Evolutionary conservation across 1,140 invertebrate genomes (phyloP).

Genomic region (Doryteuthis pealeii): DNA sequence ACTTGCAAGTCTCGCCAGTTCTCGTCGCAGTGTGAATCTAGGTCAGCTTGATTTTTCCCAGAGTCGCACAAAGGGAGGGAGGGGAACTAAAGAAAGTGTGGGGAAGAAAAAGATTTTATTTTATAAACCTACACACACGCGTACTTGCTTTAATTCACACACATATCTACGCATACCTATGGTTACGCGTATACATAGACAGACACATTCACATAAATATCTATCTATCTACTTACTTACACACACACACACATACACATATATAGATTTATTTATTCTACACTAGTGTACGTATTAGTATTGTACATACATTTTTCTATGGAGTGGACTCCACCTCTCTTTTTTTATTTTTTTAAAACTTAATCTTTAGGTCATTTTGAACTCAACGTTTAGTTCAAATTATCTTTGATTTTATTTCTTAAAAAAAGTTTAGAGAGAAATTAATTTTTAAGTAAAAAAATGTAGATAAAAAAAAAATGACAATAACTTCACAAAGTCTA

Average conservation of each 20-base stretch:
- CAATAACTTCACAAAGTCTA: no score
- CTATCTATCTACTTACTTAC: not conserved
- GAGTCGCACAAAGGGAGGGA: conserved; percentile 3
- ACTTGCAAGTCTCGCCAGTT: not conserved
- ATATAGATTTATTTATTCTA: not conserved
- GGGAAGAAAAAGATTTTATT: not conserved
- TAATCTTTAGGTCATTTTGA: no score
- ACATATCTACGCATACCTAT: not conserved
- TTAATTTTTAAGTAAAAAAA: no score
- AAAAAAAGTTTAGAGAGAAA: no score
- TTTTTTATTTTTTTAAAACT: no score
- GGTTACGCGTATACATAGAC: no score
- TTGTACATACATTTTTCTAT: no score
- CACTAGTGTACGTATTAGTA: no score
- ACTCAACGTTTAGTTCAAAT: no score
- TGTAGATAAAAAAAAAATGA: no score
- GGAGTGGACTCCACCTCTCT: no score
- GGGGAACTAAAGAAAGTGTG: not conserved
- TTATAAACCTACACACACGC: not conserved
- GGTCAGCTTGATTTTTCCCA: conserved; percentile 12
- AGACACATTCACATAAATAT: not conserved
- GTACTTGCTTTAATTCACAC: not conserved
- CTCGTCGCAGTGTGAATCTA: conserved; percentile 1
- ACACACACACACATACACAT: not conserved
- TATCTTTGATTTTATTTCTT: no score